These are phyloP conservation scores for Tamandua tetradactyla DNA, from an alignment of 2,797 vertebrate species.

Conservation along the genomic window DNA sequence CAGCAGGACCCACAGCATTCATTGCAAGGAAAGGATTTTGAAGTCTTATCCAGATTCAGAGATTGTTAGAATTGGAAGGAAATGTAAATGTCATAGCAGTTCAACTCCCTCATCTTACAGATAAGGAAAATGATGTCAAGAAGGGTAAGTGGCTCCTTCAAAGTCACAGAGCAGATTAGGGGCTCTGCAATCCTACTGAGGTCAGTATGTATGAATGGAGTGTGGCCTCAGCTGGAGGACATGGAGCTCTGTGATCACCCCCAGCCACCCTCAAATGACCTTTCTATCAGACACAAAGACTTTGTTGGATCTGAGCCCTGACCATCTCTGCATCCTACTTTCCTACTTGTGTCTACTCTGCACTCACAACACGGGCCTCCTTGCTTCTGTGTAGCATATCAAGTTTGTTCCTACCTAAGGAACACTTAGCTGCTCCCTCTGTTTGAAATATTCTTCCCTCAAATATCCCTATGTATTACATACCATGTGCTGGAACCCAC, in stretches of 20 bases:
- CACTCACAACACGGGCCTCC: background rate
- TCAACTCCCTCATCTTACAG: background rate
- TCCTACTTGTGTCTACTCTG: background rate
- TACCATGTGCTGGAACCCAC: rapidly evolving
- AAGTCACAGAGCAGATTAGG: background rate
- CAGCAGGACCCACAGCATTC: background rate
- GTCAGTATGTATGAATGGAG: too few relatives aligned
- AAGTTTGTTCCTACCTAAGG: background rate
- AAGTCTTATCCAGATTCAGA: background rate
- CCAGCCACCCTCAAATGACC: background rate
- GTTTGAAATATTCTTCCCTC: background rate
- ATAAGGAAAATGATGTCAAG: background rate
- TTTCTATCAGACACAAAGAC: background rate
- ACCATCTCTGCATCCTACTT: background rate
- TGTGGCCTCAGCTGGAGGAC: background rate
- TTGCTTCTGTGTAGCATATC: too few relatives aligned
- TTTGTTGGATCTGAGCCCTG: background rate
- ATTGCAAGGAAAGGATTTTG: background rate
- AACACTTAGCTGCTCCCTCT: too few relatives aligned
- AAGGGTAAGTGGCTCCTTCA: background rate
- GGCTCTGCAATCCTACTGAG: background rate
- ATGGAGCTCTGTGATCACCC: background rate
- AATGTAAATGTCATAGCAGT: background rate
- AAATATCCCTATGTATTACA: rapidly evolving
- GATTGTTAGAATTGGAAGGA: background rate